Evolutionary conservation across 2,113 vertebrate genomes (phyloP), one percentile per base, ranked within the genome.

Genomic region (Thamnophis sirtalis): DNA sequence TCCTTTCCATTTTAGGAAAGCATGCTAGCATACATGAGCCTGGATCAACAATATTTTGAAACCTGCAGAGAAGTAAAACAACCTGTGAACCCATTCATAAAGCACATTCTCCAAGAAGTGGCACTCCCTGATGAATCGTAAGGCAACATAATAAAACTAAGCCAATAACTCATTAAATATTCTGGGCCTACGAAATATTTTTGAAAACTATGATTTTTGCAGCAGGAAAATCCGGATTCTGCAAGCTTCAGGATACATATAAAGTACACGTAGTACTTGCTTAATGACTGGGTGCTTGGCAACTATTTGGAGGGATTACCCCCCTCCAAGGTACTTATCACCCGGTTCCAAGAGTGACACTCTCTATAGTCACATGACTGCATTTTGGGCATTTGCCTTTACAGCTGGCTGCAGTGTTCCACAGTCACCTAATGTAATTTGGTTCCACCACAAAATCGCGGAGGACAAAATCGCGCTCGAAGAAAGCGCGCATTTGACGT

Each of bases 1-100:
- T 38, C 17, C 54, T 11, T 13, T 85, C 91, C 43, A 28, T 19
- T 5, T 24, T 11, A 91, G 94, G n/a, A 50, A 93, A 84, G 86
- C 95, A 92, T 96, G 95, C 55, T 93, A 38, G 63, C 85, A 90
- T 0, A 0, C 21, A 38, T 87, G 28, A 94, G 87, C 50, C 92
- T 97, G 13, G 38, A 88, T 53, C 33, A 68, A 90, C 33, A 58
- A 43, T 98, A 99, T 88, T 63, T 86, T 17, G 53, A 49, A 19
- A n/a, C 96, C 7, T 99, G 98, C 92, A 63, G 68, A 26, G 92
- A 97, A 56, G 7, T 96, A 1, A 48, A 93, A 4, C 94, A 96
- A 26, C 89, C 95, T 80, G 88, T 92, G 56, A 98, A 98, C 58
- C 94, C 95, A 3, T 97, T 95, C 50, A 22, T 99, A 95, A 63